Evolutionary conservation across 2,797 vertebrate species (phyloP), one percentile per base, ranked within the genome.

Genomic region (Syndactyla subalaris): DNA sequence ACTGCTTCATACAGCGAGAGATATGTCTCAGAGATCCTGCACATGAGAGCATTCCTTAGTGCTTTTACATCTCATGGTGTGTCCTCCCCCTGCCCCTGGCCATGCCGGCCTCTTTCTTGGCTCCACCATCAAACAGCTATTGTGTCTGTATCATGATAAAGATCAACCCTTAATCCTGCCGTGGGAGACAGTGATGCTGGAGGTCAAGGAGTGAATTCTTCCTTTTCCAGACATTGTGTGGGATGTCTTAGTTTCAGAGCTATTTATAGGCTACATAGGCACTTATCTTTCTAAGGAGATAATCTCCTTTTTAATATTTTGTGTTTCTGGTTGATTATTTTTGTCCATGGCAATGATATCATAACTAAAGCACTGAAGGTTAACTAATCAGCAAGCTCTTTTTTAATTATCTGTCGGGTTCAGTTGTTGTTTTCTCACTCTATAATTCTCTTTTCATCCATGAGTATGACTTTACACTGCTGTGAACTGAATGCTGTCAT

Each of bases 141-240:
- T 65, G 62, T 14, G 18, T 65, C 72, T 83, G 51, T 59, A 18
- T 34, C 66, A 59, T 52, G 43, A 43, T 77, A 87, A 59, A 46
- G 46, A 87, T 77, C 67, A 75, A 12, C n/a, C 1, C 41, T 92
- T 88, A 79, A 74, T 91, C 30, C 66, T 77, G 68, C 38, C 3
- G 5, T 58, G 73, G 49, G 58, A 88, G 61, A 77, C 72, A 77
- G n/a, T 49, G 52, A 41, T 68, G 73, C 18, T 83, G 38, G 39
- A 92, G 71, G 55, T 88, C 76, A 89, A 72, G 57, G 39, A 76
- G 4, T 32, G 85, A 76, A 87, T 80, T 91, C 68, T 88, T 93
- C 32, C 67, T 90, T 89, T 93, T 89, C 74, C 46, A 85, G 78
- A 89, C 41, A 41, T 79, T 85, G 46, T 3, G 5, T 89, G 54